Evolutionary conservation across 2,113 vertebrate species (phyloP).

Genomic region (Bubo blakistoni): DNA sequence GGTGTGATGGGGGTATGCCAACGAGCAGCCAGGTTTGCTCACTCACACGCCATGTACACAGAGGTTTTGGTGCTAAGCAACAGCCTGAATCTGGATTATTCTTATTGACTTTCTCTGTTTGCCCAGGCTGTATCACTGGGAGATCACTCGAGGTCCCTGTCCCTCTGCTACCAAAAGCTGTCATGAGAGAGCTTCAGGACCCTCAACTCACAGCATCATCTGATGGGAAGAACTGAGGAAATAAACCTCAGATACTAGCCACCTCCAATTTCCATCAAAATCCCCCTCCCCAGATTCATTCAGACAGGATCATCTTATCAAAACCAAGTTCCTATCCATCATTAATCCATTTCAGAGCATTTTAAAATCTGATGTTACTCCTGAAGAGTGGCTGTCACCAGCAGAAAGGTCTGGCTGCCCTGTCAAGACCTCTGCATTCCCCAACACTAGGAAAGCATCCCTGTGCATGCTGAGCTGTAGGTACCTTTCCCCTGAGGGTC

Average conservation of each 20-base stretch:
- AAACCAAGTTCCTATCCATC: background rate
- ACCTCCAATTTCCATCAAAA: background rate
- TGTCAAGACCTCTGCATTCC: background rate
- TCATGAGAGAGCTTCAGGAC: background rate
- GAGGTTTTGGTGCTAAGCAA: background rate
- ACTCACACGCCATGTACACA: fast-evolving
- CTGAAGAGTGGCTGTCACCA: background rate
- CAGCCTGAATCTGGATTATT: background rate
- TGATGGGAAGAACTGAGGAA: background rate
- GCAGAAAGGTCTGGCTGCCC: background rate
- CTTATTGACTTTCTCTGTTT: background rate
- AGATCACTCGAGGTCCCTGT: fast-evolving
- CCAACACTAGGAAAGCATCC: background rate
- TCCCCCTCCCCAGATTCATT: background rate
- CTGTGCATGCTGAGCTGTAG: background rate
- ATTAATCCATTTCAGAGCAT: background rate
- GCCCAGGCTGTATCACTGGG: background rate
- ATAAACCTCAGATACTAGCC: background rate
- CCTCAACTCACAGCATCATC: background rate
- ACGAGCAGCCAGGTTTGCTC: background rate
- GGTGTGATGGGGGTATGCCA: background rate
- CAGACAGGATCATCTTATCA: background rate
- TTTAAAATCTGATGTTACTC: fast-evolving
- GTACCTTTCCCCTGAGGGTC: conserved; percentile 25
- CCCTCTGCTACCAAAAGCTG: background rate